A percentile compares a stretch with the other conserved stretches of the same genome.
phyloP scores from a whole-genome alignment of 2,113 vertebrate genomes.

The Phrynocephalus versicolor region DNA sequence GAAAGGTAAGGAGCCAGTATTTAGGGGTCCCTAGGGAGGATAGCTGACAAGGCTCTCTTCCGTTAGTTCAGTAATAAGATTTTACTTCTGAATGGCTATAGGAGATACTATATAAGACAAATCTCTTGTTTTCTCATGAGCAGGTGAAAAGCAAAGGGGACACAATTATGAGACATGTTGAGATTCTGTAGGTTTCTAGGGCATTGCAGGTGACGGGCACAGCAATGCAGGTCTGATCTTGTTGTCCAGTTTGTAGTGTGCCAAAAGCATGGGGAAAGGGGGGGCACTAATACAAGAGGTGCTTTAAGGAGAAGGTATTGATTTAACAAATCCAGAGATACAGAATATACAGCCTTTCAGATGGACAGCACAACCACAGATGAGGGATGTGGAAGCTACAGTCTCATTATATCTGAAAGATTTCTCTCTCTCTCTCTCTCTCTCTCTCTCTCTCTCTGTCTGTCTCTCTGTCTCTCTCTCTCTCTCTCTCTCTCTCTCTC shows the following conservation, averaged over 20 bases:
- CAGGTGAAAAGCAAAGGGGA: neutral
- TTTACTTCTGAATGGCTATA: neutral
- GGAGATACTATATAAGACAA: neutral
- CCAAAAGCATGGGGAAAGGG: neutral
- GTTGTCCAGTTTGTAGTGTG: neutral
- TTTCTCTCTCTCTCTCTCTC: no score
- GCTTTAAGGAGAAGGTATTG: neutral
- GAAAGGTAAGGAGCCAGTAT: neutral
- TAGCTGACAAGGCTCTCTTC: neutral
- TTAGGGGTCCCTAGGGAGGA: neutral
- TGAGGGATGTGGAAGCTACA: no score
- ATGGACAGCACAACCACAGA: no score
- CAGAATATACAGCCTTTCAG: no score
- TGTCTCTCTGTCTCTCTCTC: no score
- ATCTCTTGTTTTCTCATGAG: neutral
- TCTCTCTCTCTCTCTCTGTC: no score
- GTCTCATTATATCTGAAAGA: no score
- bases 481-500: no score
- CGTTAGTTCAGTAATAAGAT: neutral
- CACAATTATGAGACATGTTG: no score
- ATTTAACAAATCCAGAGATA: neutral
- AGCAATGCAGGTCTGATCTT: neutral
- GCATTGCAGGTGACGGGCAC: neutral
- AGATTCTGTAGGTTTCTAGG: neutral
- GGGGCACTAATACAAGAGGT: neutral